Evolutionary conservation across 1,140 invertebrate genomes (phyloP), one percentile per base, ranked within the genome.

Genomic region (Nixonia krombeini): DNA sequence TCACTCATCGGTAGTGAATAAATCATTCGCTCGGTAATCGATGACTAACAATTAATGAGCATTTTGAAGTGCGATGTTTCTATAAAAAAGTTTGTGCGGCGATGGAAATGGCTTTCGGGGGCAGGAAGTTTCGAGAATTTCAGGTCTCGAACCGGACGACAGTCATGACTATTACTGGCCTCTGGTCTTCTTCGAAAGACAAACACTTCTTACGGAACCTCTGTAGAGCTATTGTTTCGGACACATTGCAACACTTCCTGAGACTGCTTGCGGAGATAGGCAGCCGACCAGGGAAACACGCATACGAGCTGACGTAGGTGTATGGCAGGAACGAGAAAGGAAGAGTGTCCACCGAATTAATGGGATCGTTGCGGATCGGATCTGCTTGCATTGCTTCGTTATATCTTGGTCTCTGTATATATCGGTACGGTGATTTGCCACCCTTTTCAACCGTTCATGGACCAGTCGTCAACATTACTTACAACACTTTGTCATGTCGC

Each of bases 161-260:
- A n/a, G 74, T 81, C 74, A 76, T 66, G 72, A 76, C 78, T 78
- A 83, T 82, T 82, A 82, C 80, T 76, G 73, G 66, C 73, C 82
- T 50, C 75, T 70, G 63, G 57, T 71, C 52, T 70, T 59, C 59
- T 64, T 70, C 72, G 58, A 75, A 33, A 15, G 31, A 49, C n/a
- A n/a, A n/a, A n/a, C n/a, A n/a, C n/a, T n/a, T n/a, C n/a, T n/a
- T n/a, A n/a, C n/a, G n/a, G n/a, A 73, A 71, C 76, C 70, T 72
- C 74, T 70, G 70, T 73, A 74, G 73, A 73, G 70, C 76, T 76
- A 84, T 84, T 84, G 82, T 84, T 78, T 84, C 80, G 78, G 82
- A 76, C 81, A 82, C 73, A 84, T 84, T 84, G 78, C 82, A 82
- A 82, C 82, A 84, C 80, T 79, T 82, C 81, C 80, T n/a, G 73